phyloP scores from a whole-genome alignment of 2,888 invertebrate species.

The Acholoe squamosa region DNA sequence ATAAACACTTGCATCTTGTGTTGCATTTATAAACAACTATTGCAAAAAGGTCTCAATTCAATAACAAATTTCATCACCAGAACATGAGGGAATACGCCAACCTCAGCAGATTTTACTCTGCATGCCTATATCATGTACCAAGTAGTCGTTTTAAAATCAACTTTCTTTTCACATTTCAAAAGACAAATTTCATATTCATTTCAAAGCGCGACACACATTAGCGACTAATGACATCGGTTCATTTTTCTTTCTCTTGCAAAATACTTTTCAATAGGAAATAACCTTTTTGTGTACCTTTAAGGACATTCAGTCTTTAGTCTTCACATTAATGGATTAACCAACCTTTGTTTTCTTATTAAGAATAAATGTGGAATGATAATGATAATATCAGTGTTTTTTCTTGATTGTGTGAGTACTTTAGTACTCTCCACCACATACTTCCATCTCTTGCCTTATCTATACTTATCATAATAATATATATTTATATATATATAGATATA shows the following conservation, averaged over 20 bases:
- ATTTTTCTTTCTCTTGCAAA: not conserved
- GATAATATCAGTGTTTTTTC: not conserved
- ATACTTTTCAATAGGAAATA: not conserved
- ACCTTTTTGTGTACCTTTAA: not conserved
- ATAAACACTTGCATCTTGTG: too few species aligned
- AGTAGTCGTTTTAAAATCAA: not conserved
- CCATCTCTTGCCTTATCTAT: not conserved
- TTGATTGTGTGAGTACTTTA: not conserved
- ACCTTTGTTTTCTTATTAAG: not conserved
- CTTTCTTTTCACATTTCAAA: not conserved
- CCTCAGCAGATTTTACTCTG: not conserved
- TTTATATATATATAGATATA: not conserved
- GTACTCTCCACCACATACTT: not conserved
- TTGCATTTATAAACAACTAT: constrained; percentile 3
- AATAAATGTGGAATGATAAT: too few species aligned
- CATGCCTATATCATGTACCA: constrained; percentile 40
- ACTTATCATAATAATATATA: too few species aligned
- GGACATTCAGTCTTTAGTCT: not conserved
- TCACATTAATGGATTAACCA: constrained; percentile 18
- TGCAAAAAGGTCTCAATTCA: constrained; percentile 36
- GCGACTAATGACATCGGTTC: not conserved
- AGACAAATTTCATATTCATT: too few species aligned
- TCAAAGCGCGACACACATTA: not conserved
- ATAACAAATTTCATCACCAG: not conserved
- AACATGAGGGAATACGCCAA: not conserved